A percentile compares a stretch with the other conserved stretches of the same genome.
phyloP scores from a whole-genome alignment of 2,113 vertebrate genomes.

The Heteronetta atricapilla region DNA sequence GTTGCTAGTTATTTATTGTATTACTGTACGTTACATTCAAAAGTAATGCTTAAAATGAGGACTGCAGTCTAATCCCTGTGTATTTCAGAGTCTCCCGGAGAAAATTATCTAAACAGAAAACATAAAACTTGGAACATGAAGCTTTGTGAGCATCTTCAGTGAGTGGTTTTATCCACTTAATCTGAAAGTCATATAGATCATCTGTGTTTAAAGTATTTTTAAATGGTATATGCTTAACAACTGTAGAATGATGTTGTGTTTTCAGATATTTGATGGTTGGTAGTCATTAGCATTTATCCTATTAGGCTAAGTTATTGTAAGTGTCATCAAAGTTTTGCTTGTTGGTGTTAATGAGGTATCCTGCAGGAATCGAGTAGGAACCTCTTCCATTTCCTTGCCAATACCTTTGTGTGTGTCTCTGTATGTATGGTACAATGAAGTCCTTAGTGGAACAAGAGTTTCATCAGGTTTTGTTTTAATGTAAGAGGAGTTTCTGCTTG shows the following conservation, averaged over 20 bases:
- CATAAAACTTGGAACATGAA: not conserved
- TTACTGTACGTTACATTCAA: not conserved
- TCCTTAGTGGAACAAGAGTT: not conserved
- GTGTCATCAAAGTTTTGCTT: not conserved
- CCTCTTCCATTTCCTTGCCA: not conserved
- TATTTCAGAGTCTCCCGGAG: not conserved
- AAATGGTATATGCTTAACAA: rapidly evolving
- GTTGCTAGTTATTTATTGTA: not conserved
- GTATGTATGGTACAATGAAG: not conserved
- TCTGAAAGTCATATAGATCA: not conserved
- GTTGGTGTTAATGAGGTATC: not conserved
- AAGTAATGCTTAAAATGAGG: not conserved
- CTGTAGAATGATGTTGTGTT: not conserved
- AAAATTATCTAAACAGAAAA: not conserved
- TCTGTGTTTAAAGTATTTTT: not conserved
- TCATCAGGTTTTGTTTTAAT: not conserved
- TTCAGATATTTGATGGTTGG: not conserved
- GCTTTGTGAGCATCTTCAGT: not conserved
- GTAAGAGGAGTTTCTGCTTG: not conserved
- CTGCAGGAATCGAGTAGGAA: not conserved
- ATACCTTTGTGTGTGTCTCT: not conserved
- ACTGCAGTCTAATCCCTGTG: not conserved
- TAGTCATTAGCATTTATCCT: not conserved
- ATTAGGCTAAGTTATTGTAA: not conserved
- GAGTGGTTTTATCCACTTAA: not conserved